Evolutionary conservation across 2,888 invertebrate species (phyloP).

Genomic region (Autographa gamma): DNA sequence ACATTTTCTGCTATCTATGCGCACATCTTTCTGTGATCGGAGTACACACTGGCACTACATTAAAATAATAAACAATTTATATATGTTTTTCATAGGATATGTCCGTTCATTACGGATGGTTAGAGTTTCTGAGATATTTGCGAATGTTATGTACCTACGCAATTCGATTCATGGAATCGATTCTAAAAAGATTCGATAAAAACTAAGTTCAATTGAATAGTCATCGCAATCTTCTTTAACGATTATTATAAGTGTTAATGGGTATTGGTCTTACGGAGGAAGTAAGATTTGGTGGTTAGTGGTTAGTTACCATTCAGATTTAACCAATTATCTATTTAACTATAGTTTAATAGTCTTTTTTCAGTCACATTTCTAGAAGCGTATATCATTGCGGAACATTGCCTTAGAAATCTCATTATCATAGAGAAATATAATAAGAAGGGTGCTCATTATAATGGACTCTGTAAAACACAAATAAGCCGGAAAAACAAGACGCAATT

Average conservation of each 20-base stretch:
- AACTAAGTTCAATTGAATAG: slow-evolving; percentile 20
- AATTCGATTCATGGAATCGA: slow-evolving; percentile 38
- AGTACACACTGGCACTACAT: slow-evolving; percentile 24
- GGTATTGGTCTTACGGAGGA: not conserved
- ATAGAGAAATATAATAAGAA: too few species aligned
- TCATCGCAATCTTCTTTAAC: slow-evolving; percentile 8
- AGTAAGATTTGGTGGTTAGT: not conserved
- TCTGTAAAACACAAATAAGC: too few species aligned
- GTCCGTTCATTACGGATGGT: slow-evolving; percentile 37
- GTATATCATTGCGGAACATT: too few species aligned
- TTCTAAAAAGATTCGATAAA: slow-evolving; percentile 47
- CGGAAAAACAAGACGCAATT: too few species aligned
- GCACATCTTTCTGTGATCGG: slow-evolving; percentile 40
- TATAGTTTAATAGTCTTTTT: too few species aligned
- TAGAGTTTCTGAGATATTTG: slow-evolving; percentile 9
- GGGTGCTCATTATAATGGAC: too few species aligned
- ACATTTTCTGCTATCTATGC: not conserved
- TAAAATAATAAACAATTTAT: slow-evolving; percentile 23
- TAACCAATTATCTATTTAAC: too few species aligned
- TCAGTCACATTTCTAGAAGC: too few species aligned
- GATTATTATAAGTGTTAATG: not conserved
- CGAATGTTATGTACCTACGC: slow-evolving; percentile 11
- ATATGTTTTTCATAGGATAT: slow-evolving; percentile 11
- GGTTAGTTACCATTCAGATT: not conserved
- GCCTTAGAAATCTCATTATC: too few species aligned